Conservation (phyloP, 2,797 vertebrate genomes). For the Streptopelia turtur region DNA sequence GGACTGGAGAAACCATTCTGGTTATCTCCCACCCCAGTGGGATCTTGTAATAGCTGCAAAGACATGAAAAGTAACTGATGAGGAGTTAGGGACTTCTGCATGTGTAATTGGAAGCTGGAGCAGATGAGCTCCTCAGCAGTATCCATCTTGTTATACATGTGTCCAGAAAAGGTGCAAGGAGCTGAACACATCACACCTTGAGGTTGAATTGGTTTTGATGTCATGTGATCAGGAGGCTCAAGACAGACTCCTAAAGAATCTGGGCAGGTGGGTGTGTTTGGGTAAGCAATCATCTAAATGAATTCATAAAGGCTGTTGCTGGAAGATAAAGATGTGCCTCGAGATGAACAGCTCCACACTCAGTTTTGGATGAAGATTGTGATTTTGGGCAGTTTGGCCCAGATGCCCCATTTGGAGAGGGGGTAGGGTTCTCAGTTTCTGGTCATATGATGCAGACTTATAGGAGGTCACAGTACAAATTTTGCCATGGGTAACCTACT, state of each 20-base stretch:
- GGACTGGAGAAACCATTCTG: neutral
- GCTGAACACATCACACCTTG: neutral
- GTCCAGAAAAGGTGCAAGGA: neutral
- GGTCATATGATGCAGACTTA: neutral
- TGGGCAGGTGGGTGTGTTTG: neutral
- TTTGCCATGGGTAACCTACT: neutral
- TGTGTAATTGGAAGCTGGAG: neutral
- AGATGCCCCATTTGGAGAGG: neutral
- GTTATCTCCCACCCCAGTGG: neutral
- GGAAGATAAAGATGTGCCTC: neutral
- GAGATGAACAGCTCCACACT: neutral
- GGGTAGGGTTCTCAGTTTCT: neutral
- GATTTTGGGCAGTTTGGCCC: neutral
- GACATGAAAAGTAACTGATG: neutral
- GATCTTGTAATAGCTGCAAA: neutral
- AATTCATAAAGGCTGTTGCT: neutral
- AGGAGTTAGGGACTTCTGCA: neutral
- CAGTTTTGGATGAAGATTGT: neutral
- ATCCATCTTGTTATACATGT: neutral
- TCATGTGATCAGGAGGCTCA: accelerated
- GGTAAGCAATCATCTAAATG: neutral
- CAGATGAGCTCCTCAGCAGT: neutral
- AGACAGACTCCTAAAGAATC: neutral
- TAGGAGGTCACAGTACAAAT: neutral
- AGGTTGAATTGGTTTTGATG: neutral